A percentile compares a stretch with the other conserved stretches of the same genome.
These are phyloP conservation scores for Tetranychus cinnabarinus DNA, from an alignment of 1,140 invertebrate genomes.

Conservation along the genomic window DNA sequence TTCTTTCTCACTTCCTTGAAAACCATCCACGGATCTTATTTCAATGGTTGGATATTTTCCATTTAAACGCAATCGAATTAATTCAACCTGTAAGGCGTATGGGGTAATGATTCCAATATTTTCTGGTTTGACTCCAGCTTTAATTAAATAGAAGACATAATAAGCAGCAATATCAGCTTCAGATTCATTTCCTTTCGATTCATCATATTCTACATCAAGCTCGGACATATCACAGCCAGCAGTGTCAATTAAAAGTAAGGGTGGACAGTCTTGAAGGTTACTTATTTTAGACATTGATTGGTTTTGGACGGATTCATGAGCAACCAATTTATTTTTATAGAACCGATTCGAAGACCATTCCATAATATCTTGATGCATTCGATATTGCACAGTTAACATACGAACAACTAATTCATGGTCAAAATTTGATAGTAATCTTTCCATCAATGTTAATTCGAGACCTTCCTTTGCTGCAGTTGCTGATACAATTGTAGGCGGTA, in stretches of 20 bases:
- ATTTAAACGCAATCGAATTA: slow-evolving; percentile 18
- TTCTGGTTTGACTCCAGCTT: slow-evolving; percentile 22
- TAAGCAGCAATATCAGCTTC: slow-evolving; percentile 29
- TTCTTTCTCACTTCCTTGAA: slow-evolving; percentile 37
- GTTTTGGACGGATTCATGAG: slow-evolving; percentile 51
- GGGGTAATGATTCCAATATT: slow-evolving; percentile 35
- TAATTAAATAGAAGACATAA: slow-evolving; percentile 25
- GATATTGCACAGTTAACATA: slow-evolving; percentile 50
- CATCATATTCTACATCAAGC: slow-evolving; percentile 8
- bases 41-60: slow-evolving; percentile 20
- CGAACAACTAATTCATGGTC: slow-evolving; percentile 22
- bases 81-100: slow-evolving; percentile 29
- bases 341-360: slow-evolving; percentile 12
- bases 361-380: slow-evolving; percentile 74
- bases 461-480: slow-evolving; percentile 41
- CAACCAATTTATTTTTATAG: neutral
- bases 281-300: slow-evolving; percentile 28
- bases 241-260: slow-evolving; percentile 30
- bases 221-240: slow-evolving; percentile 20
- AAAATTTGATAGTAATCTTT: slow-evolving; percentile 29
- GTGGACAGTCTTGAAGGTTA: slow-evolving; percentile 10
- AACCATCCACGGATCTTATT: slow-evolving; percentile 34
- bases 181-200: slow-evolving; percentile 26
- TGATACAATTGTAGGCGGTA: slow-evolving; percentile 61
- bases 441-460: slow-evolving; percentile 60